phyloP scores from a whole-genome alignment of 2,888 invertebrate species.

The Stenchaetothrips biformis region DNA sequence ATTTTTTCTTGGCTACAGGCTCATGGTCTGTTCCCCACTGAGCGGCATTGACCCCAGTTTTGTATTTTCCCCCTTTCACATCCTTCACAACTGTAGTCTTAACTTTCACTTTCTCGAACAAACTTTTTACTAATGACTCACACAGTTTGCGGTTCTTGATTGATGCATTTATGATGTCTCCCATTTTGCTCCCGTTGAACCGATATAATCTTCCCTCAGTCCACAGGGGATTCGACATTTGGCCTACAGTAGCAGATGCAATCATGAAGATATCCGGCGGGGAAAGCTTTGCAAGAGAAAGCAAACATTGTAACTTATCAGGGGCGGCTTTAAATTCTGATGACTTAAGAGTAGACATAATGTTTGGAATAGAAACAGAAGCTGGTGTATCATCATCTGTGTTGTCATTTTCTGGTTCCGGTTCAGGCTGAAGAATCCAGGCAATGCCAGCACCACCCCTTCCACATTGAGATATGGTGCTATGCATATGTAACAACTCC shows the following conservation, averaged over 20 bases:
- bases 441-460: not conserved
- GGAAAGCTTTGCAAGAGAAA: not conserved
- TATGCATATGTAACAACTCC: not conserved
- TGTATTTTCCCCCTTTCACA: not conserved
- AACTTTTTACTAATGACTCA: not conserved
- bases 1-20: not conserved
- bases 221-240: not conserved
- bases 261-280: not conserved
- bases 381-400: not conserved
- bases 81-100: not conserved
- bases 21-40: not conserved
- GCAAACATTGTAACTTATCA: not conserved
- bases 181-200: not conserved
- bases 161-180: not conserved
- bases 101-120: not conserved
- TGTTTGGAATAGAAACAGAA: not conserved
- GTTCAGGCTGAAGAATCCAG: not conserved
- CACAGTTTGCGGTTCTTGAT: not conserved
- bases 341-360: not conserved
- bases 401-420: not conserved
- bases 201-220: not conserved
- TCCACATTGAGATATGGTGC: not conserved
- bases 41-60: not conserved
- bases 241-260: not conserved
- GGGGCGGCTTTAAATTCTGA: not conserved